Evolutionary conservation across 2,797 vertebrate species (phyloP).

Genomic region (Synaphobranchus kaupii): DNA sequence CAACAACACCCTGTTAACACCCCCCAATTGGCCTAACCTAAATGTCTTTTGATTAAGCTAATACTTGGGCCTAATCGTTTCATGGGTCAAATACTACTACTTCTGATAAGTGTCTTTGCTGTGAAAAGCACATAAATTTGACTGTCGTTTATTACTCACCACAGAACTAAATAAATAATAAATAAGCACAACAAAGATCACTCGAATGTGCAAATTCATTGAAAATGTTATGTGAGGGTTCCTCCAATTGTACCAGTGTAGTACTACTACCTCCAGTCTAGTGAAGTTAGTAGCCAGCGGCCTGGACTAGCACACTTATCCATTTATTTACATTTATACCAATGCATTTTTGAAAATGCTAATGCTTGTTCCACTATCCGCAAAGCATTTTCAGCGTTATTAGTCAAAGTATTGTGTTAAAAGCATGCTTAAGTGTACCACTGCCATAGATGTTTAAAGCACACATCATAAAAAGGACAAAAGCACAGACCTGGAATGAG

Average conservation of each 20-base stretch:
- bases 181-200: too few relatives aligned
- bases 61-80: not conserved
- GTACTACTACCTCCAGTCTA: not conserved
- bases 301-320: not conserved
- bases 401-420: not conserved
- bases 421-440: not conserved
- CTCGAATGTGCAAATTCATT: not conserved
- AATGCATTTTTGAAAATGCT: not conserved
- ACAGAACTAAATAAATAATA: too few relatives aligned
- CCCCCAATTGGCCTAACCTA: too few relatives aligned
- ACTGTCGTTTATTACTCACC: too few relatives aligned
- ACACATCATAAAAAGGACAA: not conserved
- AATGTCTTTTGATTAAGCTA: not conserved
- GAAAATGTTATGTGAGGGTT: not conserved
- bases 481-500: not conserved
- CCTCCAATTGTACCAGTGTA: not conserved
- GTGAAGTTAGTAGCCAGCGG: not conserved
- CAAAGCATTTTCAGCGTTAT: not conserved
- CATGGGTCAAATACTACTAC: not conserved
- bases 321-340: not conserved
- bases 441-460: not conserved
- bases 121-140: not conserved
- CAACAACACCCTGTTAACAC: too few relatives aligned
- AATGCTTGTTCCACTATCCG: not conserved
- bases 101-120: not conserved